Evolutionary conservation across 1,140 invertebrate species (phyloP).

Genomic region (Caenorhabditis briggsae): DNA sequence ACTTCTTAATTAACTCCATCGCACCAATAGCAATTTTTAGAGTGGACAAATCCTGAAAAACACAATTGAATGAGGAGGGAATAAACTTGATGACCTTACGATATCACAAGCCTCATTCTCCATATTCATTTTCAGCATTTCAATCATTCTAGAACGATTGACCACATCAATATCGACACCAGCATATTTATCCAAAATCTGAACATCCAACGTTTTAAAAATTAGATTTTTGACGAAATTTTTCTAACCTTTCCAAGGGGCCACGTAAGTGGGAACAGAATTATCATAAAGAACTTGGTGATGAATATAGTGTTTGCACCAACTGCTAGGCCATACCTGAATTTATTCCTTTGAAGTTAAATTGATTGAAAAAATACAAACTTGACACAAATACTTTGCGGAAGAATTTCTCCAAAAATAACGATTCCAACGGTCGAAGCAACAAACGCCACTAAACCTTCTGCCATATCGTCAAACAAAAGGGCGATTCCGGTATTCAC

Average conservation of each 20-base stretch:
- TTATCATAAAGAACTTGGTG: constrained; percentile 92
- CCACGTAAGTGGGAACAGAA: constrained; percentile 93
- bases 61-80: constrained; percentile 67
- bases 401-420: constrained; percentile 81
- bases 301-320: constrained; percentile 93
- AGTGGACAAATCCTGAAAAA: constrained; percentile 78
- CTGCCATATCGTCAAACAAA: constrained; percentile 72
- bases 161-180: constrained; percentile 83
- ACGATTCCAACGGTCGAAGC: constrained; percentile 80
- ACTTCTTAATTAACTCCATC: constrained; percentile 79
- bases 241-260: constrained; percentile 91
- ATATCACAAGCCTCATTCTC: constrained; percentile 64
- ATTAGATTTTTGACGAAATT: constrained; percentile 85
- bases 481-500: constrained; percentile 79
- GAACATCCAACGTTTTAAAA: constrained; percentile 77
- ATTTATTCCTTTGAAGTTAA: not conserved
- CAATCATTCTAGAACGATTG: constrained; percentile 94
- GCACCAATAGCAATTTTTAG: constrained; percentile 80
- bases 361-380: constrained; percentile 47
- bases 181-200: constrained; percentile 82
- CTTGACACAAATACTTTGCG: constrained; percentile 80
- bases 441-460: constrained; percentile 78
- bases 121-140: constrained; percentile 86
- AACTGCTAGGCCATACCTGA: constrained; percentile 90
- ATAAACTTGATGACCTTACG: not conserved